These are phyloP conservation scores for Nothura maculosa DNA, from an alignment of 2,797 vertebrate genomes.

Conservation along the genomic window DNA sequence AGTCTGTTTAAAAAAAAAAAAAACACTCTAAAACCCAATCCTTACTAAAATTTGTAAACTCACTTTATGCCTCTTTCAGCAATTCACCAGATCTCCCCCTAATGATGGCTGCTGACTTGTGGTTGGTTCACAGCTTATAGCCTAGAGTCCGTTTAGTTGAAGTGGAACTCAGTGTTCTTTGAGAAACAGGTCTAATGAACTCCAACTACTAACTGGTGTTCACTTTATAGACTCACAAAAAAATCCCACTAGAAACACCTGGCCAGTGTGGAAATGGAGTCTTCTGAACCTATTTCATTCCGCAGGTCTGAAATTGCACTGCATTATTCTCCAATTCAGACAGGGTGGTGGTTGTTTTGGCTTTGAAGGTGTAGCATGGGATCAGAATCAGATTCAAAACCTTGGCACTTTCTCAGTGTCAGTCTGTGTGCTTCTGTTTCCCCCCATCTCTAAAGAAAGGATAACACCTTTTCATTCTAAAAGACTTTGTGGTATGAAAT, in stretches of 20 bases:
- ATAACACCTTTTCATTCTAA: neutral
- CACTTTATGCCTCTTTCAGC: neutral
- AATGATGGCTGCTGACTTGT: rapidly evolving
- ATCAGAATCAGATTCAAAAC: neutral
- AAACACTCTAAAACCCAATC: neutral
- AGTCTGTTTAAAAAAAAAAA: neutral
- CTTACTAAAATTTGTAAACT: neutral
- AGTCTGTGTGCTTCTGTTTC: neutral
- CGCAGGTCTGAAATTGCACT: rapidly evolving
- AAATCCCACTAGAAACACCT: no score
- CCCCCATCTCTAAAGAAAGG: no score
- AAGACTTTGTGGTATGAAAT: neutral
- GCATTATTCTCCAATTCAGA: neutral
- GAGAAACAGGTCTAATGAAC: neutral
- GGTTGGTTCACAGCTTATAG: neutral
- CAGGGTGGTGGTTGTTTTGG: rapidly evolving
- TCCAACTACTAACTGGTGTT: neutral
- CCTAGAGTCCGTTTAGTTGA: neutral
- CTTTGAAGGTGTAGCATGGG: neutral
- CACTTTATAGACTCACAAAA: neutral
- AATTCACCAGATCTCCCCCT: neutral
- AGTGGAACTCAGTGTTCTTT: neutral
- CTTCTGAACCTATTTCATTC: neutral
- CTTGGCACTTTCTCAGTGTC: no score
- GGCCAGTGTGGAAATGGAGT: no score